Conservation (phyloP, 2,888 invertebrate species). For the Nomada fabriciana region DNA sequence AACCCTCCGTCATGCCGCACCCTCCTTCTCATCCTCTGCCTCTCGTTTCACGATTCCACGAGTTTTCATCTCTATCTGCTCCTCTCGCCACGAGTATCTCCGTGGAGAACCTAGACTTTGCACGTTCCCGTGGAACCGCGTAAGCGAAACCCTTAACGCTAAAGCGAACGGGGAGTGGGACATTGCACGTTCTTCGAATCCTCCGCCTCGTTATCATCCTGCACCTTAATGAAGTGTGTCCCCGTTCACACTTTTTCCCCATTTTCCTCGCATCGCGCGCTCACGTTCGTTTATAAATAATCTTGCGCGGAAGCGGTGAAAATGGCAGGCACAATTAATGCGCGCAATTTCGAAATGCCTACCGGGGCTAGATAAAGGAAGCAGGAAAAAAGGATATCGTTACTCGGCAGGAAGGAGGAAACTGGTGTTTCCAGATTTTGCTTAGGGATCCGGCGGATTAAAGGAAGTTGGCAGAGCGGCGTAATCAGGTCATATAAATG, state of each 20-base stretch:
- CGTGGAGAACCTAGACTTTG: conserved; percentile 58
- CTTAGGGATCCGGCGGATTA: conserved; percentile 43
- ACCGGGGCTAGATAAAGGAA: conserved; percentile 17
- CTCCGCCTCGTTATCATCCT: conserved; percentile 72
- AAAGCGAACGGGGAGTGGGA: conserved; percentile 72
- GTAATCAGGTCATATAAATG: conserved; percentile 79
- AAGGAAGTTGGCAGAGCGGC: conserved; percentile 68
- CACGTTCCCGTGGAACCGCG: conserved; percentile 62
- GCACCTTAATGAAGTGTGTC: conserved; percentile 66
- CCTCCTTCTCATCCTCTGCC: conserved; percentile 47
- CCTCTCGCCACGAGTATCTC: conserved; percentile 46
- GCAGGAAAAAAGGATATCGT: conserved; percentile 1
- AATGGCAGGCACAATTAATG: neutral
- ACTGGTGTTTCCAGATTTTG: conserved; percentile 42
- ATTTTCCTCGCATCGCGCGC: neutral
- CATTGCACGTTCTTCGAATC: conserved; percentile 74
- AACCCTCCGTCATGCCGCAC: conserved; percentile 76
- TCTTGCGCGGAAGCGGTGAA: neutral
- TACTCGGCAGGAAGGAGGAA: neutral
- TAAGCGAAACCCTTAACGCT: conserved; percentile 73
- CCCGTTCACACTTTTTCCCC: conserved; percentile 1
- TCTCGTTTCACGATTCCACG: conserved; percentile 64
- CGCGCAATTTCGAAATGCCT: neutral
- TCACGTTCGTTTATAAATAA: conserved; percentile 8
- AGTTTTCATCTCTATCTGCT: conserved; percentile 69